phyloP scores from a whole-genome alignment of 2,113 vertebrate species.

The Anarhynchus alexandrinus region DNA sequence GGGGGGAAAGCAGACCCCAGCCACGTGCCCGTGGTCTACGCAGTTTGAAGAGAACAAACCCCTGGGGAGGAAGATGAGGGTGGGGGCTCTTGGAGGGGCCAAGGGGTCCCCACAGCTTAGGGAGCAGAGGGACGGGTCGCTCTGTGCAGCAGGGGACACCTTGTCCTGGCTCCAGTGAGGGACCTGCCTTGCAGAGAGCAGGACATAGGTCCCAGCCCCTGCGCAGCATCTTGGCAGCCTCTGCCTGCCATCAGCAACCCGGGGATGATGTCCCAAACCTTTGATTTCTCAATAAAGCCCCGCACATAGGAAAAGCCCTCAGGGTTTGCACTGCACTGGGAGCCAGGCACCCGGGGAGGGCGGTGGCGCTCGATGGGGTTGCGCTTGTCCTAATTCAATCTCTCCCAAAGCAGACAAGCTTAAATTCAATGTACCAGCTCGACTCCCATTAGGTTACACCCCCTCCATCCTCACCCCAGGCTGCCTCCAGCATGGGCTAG shows the following conservation, averaged over 20 bases:
- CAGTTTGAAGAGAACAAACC: not conserved
- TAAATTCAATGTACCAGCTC: not conserved
- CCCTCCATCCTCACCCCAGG: not conserved
- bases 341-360: rapidly evolving
- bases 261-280: not conserved
- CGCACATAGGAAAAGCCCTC: not conserved
- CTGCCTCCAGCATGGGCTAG: not conserved
- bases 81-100: no score
- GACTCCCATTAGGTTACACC: not conserved
- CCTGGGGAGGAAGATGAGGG: not conserved
- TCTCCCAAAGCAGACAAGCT: not conserved
- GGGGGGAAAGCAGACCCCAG: not conserved
- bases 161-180: not conserved
- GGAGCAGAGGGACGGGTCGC: not conserved
- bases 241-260: not conserved
- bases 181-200: no score
- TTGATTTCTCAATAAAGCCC: not conserved
- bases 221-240: rapidly evolving
- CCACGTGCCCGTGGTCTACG: rapidly evolving
- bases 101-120: not conserved
- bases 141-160: not conserved
- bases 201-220: not conserved
- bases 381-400: not conserved
- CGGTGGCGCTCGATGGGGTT: rapidly evolving
- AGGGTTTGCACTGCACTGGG: not conserved